These are phyloP conservation scores for Eristalinus sepulchralis DNA, from an alignment of 2,888 invertebrate species.

Conservation along the genomic window DNA sequence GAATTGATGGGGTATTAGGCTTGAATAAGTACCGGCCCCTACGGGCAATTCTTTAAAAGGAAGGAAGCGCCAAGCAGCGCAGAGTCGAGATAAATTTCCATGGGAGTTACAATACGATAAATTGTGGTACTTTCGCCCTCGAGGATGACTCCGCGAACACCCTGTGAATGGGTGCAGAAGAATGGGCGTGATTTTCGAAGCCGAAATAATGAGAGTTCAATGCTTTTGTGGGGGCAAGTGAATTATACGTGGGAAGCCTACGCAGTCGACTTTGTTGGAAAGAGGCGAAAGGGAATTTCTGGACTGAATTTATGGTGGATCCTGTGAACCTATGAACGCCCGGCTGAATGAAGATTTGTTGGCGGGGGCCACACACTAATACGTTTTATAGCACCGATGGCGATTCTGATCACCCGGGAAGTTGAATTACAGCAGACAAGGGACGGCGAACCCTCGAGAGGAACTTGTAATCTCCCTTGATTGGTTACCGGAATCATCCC, in stretches of 20 bases:
- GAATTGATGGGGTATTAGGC: neutral
- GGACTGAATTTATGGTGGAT: neutral
- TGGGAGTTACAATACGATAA: neutral
- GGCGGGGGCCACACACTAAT: too few relatives aligned
- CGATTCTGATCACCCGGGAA: too few relatives aligned
- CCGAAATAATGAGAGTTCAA: neutral
- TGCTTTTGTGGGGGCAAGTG: neutral
- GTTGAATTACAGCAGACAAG: too few relatives aligned
- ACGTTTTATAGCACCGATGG: too few relatives aligned
- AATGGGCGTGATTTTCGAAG: neutral
- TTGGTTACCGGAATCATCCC: too few relatives aligned
- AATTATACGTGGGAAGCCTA: neutral
- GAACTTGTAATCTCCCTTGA: too few relatives aligned
- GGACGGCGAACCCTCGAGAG: too few relatives aligned
- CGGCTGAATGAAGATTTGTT: neutral
- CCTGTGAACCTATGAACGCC: neutral
- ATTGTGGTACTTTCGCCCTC: neutral
- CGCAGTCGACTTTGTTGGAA: neutral
- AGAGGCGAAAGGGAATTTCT: neutral
- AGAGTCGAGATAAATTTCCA: neutral
- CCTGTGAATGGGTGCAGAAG: neutral
- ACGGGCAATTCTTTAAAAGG: neutral
- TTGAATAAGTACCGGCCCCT: neutral
- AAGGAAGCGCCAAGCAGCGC: neutral
- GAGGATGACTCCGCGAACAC: neutral